Percentiles rank a stretch among this genome's conserved stretches.
phyloP scores from a whole-genome alignment of 2,888 invertebrate species.

The Hedychridium roseum region DNA sequence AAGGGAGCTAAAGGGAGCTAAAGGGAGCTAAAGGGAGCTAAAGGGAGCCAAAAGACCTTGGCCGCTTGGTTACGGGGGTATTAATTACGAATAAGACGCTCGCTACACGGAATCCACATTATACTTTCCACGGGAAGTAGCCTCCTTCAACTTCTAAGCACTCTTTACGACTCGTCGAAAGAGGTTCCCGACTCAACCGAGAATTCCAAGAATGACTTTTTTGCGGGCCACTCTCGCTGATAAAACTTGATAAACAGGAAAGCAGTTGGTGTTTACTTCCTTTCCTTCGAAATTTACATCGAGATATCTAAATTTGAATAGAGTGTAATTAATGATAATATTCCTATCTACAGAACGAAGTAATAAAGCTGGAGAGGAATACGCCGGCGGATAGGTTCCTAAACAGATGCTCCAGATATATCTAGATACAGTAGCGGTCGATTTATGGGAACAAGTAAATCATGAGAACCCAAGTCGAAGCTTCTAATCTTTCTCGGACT shows the following conservation, averaged over 20 bases:
- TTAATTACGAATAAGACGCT: constrained; percentile 44
- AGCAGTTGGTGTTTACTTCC: constrained; percentile 4
- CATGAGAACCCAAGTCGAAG: no score
- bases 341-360: constrained; percentile 13
- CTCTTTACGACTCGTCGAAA: constrained; percentile 25
- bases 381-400: constrained; percentile 11
- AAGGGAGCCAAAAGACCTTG: not conserved
- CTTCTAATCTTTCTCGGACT: constrained; percentile 22
- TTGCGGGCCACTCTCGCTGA: not conserved
- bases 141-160: constrained; percentile 37
- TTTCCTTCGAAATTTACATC: not conserved
- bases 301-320: constrained; percentile 2
- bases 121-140: constrained; percentile 30
- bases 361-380: constrained; percentile 11
- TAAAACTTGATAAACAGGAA: not conserved
- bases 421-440: no score
- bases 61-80: constrained; percentile 20
- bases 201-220: not conserved
- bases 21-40: not conserved
- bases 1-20: not conserved
- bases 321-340: constrained; percentile 6
- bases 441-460: no score
- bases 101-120: constrained; percentile 42
- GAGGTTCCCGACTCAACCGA: constrained; percentile 8
- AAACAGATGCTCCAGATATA: no score